These are phyloP conservation scores for Penaeus vannamei DNA, from an alignment of 1,140 invertebrate species.

Conservation along the genomic window DNA sequence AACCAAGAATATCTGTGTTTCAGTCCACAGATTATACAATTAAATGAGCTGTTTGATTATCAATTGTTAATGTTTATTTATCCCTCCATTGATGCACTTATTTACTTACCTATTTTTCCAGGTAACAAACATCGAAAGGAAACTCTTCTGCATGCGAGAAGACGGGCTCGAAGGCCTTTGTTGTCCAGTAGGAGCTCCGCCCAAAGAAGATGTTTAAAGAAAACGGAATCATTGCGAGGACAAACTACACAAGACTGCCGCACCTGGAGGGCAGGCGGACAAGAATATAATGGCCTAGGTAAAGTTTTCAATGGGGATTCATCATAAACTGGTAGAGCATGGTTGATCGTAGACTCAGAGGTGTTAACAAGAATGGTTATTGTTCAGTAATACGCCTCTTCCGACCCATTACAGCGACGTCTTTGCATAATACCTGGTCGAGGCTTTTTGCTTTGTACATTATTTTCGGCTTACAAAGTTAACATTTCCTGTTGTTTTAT, in stretches of 20 bases:
- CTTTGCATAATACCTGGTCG: slow-evolving; percentile 52
- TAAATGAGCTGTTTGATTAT: no score
- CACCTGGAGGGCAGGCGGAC: background rate
- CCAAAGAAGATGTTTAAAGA: slow-evolving; percentile 48
- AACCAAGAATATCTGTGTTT: background rate
- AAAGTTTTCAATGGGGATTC: no score
- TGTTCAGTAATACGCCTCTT: slow-evolving; percentile 14
- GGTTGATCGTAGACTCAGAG: background rate
- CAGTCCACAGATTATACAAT: no score
- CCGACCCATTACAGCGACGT: slow-evolving; percentile 5
- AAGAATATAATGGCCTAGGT: background rate
- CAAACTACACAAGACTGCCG: background rate
- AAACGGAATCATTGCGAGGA: background rate
- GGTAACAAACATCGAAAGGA: slow-evolving; percentile 48
- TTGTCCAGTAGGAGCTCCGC: slow-evolving; percentile 47
- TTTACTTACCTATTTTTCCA: slow-evolving; percentile 21
- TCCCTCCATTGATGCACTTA: no score
- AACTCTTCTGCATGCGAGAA: slow-evolving; percentile 51
- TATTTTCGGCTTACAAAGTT: slow-evolving; percentile 44
- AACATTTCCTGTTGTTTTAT: slow-evolving; percentile 18
- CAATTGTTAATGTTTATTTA: no score
- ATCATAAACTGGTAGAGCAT: no score
- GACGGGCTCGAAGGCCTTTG: slow-evolving; percentile 53
- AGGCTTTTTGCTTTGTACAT: slow-evolving; percentile 48
- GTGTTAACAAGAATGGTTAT: background rate